phyloP scores from a whole-genome alignment of 1,140 invertebrate genomes.

The Hypsibius dujardini region DNA sequence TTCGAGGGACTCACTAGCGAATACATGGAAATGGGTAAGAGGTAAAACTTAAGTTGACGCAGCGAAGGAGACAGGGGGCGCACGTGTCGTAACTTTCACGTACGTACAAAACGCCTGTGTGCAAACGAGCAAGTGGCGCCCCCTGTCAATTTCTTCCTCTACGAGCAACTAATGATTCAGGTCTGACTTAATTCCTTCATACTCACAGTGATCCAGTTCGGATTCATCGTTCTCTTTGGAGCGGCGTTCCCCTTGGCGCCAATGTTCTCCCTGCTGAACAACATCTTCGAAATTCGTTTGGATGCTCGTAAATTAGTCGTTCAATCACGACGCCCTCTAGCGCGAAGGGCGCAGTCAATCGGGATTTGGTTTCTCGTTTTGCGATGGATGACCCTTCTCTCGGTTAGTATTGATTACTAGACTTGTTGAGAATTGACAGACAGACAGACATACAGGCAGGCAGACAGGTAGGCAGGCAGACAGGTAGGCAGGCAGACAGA shows the following conservation, averaged over 20 bases:
- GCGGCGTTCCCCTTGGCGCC: conserved; percentile 65
- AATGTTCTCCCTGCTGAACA: conserved; percentile 60
- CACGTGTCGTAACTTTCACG: not conserved
- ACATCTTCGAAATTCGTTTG: conserved; percentile 58
- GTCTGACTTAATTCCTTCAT: conserved; percentile 21
- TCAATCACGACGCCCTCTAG: conserved; percentile 51
- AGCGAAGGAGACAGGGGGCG: too few relatives aligned
- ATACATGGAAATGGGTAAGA: conserved; percentile 66
- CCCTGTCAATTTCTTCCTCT: too few relatives aligned
- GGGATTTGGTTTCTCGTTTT: conserved; percentile 58
- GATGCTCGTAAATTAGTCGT: conserved; percentile 64
- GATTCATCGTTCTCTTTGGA: conserved; percentile 68
- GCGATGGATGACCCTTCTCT: conserved; percentile 47
- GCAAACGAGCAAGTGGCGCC: not conserved
- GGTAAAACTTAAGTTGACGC: too few relatives aligned
- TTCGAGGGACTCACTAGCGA: conserved; percentile 46
- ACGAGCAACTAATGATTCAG: too few relatives aligned
- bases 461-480: not conserved
- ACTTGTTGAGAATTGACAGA: not conserved
- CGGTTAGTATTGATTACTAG: not conserved
- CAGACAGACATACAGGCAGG: not conserved
- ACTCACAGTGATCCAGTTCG: conserved; percentile 57
- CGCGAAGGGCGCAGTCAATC: conserved; percentile 54
- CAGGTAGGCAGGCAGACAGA: too few relatives aligned
- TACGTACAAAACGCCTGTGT: not conserved